phyloP scores from a whole-genome alignment of 2,888 invertebrate species.

The Plemyria rubiginata region DNA sequence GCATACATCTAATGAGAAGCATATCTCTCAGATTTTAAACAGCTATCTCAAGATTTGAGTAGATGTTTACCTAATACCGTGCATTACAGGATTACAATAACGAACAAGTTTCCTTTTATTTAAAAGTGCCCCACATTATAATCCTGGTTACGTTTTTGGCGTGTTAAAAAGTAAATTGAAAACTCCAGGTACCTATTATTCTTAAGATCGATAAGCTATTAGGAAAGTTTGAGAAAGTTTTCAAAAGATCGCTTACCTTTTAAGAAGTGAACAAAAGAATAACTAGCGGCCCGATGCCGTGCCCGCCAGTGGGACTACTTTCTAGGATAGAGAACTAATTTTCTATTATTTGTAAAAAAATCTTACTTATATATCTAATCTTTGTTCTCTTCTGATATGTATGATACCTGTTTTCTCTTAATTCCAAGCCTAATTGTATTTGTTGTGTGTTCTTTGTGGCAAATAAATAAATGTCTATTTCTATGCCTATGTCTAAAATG shows the following conservation, averaged over 20 bases:
- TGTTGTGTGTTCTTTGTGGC: no score
- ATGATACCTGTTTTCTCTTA: no score
- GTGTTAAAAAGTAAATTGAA: conserved; percentile 16
- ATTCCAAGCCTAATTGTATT: no score
- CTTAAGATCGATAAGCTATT: conserved; percentile 16
- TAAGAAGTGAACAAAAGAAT: conserved; percentile 14
- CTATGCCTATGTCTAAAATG: no score
- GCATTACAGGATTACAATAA: background rate
- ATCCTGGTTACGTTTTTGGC: conserved; percentile 2
- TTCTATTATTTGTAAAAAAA: no score
- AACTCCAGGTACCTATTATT: conserved; percentile 19
- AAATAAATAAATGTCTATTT: no score
- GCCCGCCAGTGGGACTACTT: no score
- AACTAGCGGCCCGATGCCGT: background rate
- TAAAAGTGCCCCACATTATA: background rate
- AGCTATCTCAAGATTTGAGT: background rate
- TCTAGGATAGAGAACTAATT: no score
- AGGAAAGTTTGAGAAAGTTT: conserved; percentile 12
- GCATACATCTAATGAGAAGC: no score
- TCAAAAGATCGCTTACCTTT: conserved; percentile 13
- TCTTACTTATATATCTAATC: no score
- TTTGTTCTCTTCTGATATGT: no score
- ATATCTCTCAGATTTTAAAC: no score
- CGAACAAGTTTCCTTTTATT: background rate
- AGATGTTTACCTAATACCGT: background rate